phyloP scores from a whole-genome alignment of 2,113 vertebrate species.

The Irena cyanogastra region DNA sequence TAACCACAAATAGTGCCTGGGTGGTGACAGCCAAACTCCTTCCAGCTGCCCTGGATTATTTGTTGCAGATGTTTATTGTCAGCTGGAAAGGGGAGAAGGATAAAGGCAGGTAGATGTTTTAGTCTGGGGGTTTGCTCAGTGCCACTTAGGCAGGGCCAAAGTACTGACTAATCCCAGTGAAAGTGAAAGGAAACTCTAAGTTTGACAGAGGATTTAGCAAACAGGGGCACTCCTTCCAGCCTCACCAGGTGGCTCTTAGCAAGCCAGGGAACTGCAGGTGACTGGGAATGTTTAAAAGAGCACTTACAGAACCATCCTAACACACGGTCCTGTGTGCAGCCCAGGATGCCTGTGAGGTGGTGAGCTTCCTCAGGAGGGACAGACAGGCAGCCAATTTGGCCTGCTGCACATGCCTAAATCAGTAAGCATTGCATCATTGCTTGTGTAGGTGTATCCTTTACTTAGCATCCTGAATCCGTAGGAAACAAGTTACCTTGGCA shows the following conservation, averaged over 20 bases:
- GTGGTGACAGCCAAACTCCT: not conserved
- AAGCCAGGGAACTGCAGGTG: not conserved
- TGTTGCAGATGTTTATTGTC: not conserved
- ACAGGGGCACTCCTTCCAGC: not conserved
- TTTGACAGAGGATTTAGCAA: not conserved
- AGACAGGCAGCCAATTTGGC: not conserved
- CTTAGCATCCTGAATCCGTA: constrained; percentile 7
- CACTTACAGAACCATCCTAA: not conserved
- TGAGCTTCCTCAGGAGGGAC: not conserved
- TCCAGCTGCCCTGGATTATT: not conserved
- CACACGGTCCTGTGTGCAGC: not conserved
- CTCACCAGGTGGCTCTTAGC: not conserved
- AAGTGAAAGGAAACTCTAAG: not conserved
- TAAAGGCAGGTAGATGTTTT: not conserved
- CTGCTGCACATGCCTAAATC: not conserved
- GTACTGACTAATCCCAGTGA: not conserved
- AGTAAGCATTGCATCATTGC: not conserved
- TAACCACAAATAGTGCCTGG: not conserved
- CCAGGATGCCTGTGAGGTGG: not conserved
- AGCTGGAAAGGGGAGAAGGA: not conserved
- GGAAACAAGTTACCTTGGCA: constrained; percentile 10
- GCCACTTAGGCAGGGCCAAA: not conserved
- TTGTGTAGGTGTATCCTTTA: constrained; percentile 29
- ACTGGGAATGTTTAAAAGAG: not conserved
- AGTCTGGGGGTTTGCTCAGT: not conserved